Base-by-base conservation (phyloP, 2,113 vertebrate species). In the rabbit (Oryctolagus cuniculus) region DNA sequence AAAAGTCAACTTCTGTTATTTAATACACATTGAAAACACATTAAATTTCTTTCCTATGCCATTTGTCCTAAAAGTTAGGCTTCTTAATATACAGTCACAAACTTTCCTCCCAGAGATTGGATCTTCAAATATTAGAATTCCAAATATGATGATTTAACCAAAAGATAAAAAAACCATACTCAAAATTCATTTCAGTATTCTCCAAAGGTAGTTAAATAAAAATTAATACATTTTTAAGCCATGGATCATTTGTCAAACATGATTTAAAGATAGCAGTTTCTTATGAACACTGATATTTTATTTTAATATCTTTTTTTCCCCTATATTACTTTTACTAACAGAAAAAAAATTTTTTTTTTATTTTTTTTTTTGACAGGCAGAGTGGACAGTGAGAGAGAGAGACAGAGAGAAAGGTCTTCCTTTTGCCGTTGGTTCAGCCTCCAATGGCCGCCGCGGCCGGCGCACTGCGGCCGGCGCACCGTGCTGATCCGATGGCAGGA, bases 171-270 rank as follows among this genome's bases (percentile, higher is more conserved):
- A 70, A 93, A 79, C 51, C 12, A 91, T 92, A 87, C 5, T 36
- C 44, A 36, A 64, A 95, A 51, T 92, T 90, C 58, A 94, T 51
- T 27, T 79, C 27, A 75, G 4, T 79, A 61, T 87, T 92, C 90
- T 89, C 77, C 69, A 91, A 96, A 93, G 83, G 11, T 7, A 88
- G 44, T 86, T 78, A 94, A 92, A 69, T 79, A 73, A 78, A 92
- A 72, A 75, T 49, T 38, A 17, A 72, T 10, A 84, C 0, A 89
- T 25, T 94, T 91, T 86, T 0, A 79, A 91, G 9, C 34, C 38
- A 74, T n/a, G 13, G 36, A 64, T 10, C n/a, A 77, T 94, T 74
- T 78, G 83, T 78, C 5, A 93, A 95, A 94, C 25, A 79, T 12
- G 51, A 69, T 73, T 93, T 84, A 73, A 51, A 73, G 89, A 93